Percentiles rank a stretch among this genome's conserved stretches.
These are phyloP conservation scores for Atopsyche davidsoni DNA, from an alignment of 1,140 invertebrate species.

Conservation along the genomic window DNA sequence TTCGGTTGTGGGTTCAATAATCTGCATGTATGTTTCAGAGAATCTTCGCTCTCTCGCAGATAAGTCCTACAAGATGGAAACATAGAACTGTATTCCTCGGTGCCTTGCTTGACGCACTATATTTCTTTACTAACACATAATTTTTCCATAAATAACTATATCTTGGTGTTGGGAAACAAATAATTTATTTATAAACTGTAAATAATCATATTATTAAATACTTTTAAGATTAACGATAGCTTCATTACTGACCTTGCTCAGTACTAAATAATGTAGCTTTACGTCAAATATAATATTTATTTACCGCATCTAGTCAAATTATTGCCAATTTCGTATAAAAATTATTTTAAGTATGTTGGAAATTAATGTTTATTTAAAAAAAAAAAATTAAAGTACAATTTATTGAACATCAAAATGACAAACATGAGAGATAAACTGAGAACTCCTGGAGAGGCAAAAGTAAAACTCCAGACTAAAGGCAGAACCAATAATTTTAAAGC, in stretches of 20 bases:
- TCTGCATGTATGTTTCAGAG: slow-evolving; percentile 24
- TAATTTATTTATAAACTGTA: too few relatives aligned
- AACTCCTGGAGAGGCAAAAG: slow-evolving; percentile 10
- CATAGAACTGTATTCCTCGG: not conserved
- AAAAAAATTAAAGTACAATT: not conserved
- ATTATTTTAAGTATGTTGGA: slow-evolving; percentile 1
- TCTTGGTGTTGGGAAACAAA: too few relatives aligned
- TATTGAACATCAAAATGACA: slow-evolving; percentile 18
- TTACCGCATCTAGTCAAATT: slow-evolving; percentile 20
- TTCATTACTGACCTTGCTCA: slow-evolving; percentile 2
- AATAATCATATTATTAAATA: not conserved
- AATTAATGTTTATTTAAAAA: not conserved
- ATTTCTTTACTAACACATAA: slow-evolving; percentile 1
- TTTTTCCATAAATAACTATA: not conserved
- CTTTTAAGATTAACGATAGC: not conserved
- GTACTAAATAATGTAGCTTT: slow-evolving; percentile 5
- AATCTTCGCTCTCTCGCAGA: slow-evolving; percentile 14
- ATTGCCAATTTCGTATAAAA: slow-evolving; percentile 13
- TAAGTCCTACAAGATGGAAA: slow-evolving; percentile 19
- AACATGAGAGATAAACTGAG: slow-evolving; percentile 23
- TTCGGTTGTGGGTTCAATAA: slow-evolving; percentile 20
- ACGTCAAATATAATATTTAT: slow-evolving; percentile 5
- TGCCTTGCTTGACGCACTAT: slow-evolving; percentile 3
- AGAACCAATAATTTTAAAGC: slow-evolving; percentile 14
- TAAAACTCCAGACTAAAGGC: slow-evolving; percentile 11